A percentile compares a stretch with the other conserved stretches of the same genome.
Conservation (phyloP, 2,888 invertebrate species). For the Chymomyza fuscimana region DNA sequence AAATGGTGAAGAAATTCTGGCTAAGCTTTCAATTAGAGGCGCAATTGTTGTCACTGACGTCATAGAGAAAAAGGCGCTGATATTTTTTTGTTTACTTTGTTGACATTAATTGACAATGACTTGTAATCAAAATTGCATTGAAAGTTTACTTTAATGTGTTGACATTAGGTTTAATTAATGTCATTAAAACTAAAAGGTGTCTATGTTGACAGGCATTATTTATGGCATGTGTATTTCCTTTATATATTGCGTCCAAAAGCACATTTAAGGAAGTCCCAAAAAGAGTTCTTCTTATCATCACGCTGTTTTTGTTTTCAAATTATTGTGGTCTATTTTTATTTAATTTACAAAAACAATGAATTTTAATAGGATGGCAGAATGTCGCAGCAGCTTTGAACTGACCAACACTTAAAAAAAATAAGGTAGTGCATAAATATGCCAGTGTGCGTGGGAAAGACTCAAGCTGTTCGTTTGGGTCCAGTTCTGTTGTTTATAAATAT, state of each 20-base stretch:
- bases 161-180: not conserved
- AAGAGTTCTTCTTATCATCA: not conserved
- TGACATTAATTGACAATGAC: constrained; percentile 4
- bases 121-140: constrained; percentile 1
- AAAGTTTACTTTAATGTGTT: not conserved
- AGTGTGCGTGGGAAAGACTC: constrained; percentile 8
- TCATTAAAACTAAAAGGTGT: not conserved
- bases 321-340: not conserved
- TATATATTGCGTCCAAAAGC: not conserved
- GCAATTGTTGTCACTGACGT: constrained; percentile 62
- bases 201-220: not conserved
- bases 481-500: not conserved
- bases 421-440: not conserved
- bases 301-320: not conserved
- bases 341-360: not conserved
- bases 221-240: not conserved
- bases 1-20: constrained; percentile 14
- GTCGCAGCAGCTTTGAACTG: not conserved
- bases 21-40: constrained; percentile 60
- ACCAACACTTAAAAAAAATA: not conserved
- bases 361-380: not conserved
- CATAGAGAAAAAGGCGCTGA: constrained; percentile 46
- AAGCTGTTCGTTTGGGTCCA: not conserved
- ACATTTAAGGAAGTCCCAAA: not conserved
- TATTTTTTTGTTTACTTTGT: constrained; percentile 27